Evolutionary conservation across 2,797 vertebrate genomes (phyloP).

Genomic region (Microhierax caerulescens): DNA sequence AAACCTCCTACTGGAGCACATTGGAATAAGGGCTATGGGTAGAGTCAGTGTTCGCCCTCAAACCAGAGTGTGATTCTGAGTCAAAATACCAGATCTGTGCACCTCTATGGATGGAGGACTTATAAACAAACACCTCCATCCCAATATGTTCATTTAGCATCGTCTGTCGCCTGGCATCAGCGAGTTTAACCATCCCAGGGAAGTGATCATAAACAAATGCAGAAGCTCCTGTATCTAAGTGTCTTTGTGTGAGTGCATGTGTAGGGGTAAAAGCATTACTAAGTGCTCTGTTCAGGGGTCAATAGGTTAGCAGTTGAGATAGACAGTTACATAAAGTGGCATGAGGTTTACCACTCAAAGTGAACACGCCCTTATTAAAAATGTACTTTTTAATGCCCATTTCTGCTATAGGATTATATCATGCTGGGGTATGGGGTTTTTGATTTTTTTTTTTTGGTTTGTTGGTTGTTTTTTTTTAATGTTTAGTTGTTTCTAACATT

Average conservation of each 20-base stretch:
- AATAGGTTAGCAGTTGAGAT: not conserved
- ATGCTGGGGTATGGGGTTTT: too few relatives aligned
- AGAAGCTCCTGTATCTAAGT: not conserved
- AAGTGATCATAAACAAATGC: not conserved
- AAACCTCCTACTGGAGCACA: not conserved
- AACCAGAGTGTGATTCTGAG: not conserved
- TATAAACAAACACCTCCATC: not conserved
- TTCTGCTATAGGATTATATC: not conserved
- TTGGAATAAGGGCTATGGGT: not conserved
- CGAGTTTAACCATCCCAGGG: not conserved
- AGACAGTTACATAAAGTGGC: not conserved
- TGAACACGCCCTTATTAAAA: not conserved
- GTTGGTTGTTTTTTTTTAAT: not conserved
- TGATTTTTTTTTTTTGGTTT: too few relatives aligned
- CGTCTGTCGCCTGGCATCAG: not conserved
- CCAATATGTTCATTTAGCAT: not conserved
- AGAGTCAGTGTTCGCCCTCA: not conserved
- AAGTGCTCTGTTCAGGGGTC: not conserved
- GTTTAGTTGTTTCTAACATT: slow-evolving; percentile 14
- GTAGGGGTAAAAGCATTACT: not conserved
- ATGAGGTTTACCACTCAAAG: not conserved
- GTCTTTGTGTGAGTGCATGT: not conserved
- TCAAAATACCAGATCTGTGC: not conserved
- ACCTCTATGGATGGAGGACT: not conserved
- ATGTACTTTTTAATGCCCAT: not conserved